Evolutionary conservation across 2,888 invertebrate genomes (phyloP), one percentile per base, ranked within the genome.

Genomic region (Ichneumoninae sp.): DNA sequence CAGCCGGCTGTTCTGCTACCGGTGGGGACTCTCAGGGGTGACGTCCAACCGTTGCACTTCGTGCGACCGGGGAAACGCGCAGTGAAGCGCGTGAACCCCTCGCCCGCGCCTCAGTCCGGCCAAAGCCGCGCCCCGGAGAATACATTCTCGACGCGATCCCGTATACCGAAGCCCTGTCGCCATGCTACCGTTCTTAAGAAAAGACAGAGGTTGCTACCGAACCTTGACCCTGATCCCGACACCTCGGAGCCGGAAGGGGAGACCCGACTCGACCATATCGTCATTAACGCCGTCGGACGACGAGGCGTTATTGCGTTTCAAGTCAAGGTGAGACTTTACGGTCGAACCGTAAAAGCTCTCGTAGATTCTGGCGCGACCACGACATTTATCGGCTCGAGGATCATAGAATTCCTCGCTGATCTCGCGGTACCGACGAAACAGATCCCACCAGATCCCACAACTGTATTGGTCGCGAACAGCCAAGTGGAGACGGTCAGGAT

Each of bases 1-100:
- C 0, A 10, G 75, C 0, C 19, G 50, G 0, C 13, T 65, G 4
- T 65, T 65, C 13, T 65, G 65, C 50, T 65, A 65, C 50, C n/a
- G 75, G 44, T 75, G 75, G 30, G 30, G 75, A 3, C 19, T 52
- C n/a, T 52, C 52, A 4, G 52, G 52, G 19, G 52, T 52, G n/a
- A 52, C 52, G 5, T 52, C 52, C 1, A n/a, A n/a, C 52, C 52
- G n/a, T 52, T 52, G 52, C n/a, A 52, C 52, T 0, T 16, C 2
- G n/a, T 52, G 52, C 52, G 19, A 52, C 52, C 52, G 52, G 52
- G 52, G 52, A 52, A 52, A 52, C 52, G 19, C 19, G 19, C 19
- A 52, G n/a, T 1, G 52, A 52, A 19, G 52, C n/a, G 52, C 19
- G n/a, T 54, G 54, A 54, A 22, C 54, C 5, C 0, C 1, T 0